A percentile compares a stretch with the other conserved stretches of the same genome.
These are phyloP conservation scores for Cisticola juncidis DNA, from an alignment of 2,113 vertebrate species.

Conservation along the genomic window DNA sequence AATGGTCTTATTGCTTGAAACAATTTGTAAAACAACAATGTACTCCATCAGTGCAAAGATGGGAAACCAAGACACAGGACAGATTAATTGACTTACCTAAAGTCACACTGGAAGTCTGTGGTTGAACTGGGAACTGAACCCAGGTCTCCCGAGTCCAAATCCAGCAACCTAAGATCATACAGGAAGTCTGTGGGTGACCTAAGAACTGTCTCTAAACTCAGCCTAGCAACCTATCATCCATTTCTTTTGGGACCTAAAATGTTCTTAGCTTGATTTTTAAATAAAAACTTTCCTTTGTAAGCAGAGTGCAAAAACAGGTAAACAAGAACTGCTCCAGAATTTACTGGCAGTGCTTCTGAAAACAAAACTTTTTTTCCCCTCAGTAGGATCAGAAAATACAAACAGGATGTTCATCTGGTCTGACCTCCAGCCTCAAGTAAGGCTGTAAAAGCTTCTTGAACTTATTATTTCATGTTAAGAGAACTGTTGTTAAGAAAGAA, in stretches of 20 bases:
- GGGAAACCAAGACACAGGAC: conserved; percentile 16
- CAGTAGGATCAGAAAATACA: neutral
- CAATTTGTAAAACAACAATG: neutral
- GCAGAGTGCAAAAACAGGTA: neutral
- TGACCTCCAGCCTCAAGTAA: neutral
- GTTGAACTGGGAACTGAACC: conserved; percentile 65
- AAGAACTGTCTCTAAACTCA: conserved; percentile 39
- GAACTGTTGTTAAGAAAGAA: neutral
- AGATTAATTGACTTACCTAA: conserved; percentile 57
- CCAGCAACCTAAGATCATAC: conserved; percentile 70
- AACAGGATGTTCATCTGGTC: neutral
- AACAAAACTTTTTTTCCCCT: neutral
- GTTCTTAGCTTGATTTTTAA: neutral
- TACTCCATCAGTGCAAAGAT: neutral
- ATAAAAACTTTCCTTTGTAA: neutral
- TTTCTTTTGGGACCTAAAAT: neutral
- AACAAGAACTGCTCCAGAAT: neutral
- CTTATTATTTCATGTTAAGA: neutral
- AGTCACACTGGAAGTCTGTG: conserved; percentile 62
- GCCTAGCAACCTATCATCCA: neutral
- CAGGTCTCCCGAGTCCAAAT: conserved; percentile 63
- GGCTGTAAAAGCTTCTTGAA: neutral
- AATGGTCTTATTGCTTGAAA: neutral
- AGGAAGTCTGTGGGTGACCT: conserved; percentile 65
- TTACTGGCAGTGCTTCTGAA: neutral